Conservation (phyloP, 1,140 invertebrate genomes). For the Caerostris darwini region DNA sequence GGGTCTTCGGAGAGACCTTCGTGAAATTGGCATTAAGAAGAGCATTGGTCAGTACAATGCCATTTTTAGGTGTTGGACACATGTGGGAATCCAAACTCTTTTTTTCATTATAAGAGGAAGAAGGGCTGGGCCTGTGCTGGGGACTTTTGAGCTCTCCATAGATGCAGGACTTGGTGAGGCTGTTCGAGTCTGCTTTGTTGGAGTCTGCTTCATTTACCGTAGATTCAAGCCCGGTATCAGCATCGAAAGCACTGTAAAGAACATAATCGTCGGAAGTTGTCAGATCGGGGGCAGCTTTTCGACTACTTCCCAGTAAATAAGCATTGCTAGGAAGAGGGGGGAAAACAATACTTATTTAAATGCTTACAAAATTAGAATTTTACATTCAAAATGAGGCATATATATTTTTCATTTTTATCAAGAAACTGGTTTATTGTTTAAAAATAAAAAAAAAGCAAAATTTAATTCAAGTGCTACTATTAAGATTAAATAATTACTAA, state of each 20-base stretch:
- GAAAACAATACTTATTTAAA: background rate
- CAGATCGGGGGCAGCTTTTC: conserved; percentile 80
- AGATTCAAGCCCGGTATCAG: conserved; percentile 34
- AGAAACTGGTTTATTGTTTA: no score
- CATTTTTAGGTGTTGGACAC: conserved; percentile 23
- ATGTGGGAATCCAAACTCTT: background rate
- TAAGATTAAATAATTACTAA: no score
- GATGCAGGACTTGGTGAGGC: conserved; percentile 74
- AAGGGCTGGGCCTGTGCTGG: background rate
- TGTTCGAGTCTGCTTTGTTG: background rate
- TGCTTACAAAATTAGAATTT: background rate
- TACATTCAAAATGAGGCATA: background rate
- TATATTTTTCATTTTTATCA: no score
- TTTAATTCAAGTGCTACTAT: no score
- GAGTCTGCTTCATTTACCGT: background rate
- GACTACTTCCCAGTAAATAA: conserved; percentile 84
- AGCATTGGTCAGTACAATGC: conserved; percentile 31
- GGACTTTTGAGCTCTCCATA: conserved; percentile 67
- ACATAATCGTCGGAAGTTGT: conserved; percentile 82
- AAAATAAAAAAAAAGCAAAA: background rate
- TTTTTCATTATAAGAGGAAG: conserved; percentile 18
- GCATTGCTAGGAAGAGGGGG: conserved; percentile 83
- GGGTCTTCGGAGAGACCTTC: conserved; percentile 28
- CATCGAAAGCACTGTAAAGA: conserved; percentile 81
- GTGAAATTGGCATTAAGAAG: conserved; percentile 42